Base-by-base conservation (phyloP, 2,797 vertebrate species). In the Semaprochilodus insignis region DNA sequence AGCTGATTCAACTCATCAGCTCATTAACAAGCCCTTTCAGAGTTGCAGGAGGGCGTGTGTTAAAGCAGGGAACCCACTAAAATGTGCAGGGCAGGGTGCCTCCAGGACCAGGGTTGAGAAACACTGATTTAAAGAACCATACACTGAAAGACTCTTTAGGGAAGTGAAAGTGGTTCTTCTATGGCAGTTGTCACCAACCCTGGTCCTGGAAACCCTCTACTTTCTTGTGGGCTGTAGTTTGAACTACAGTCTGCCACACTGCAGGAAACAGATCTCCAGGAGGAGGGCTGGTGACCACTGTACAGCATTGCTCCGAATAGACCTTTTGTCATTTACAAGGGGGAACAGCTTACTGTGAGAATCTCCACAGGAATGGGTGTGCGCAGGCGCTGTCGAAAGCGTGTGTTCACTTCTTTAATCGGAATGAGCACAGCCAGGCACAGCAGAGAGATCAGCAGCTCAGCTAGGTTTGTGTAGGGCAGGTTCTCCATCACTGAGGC, bases 301-400 rank as follows among this genome's bases (percentile, higher is more conserved):
- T 60, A 7, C 16, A 14, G 3, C 13, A 52, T 52, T 14, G 1
- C 6, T 60, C n/a, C n/a, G 31, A 31, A 31, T 3, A 31, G 31
- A 31, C 31, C 31, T 31, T 31, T 31, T 65, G 48, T 57, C 55
- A 8, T 40, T 19, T n/a, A 13, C 10, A 13, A 40, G 69, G 1
- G 21, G 44, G 23, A 27, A 52, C 27, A 0, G 89, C 94, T 89
- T 27, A 96, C 95, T n/a, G 90, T 95, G 82, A 96, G 90, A 80
- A 95, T 96, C 88, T 98, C 97, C 84, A 96, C 96, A 0, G 97
- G 97, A 77, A 98, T 97, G 1, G 96, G 97, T 2, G 95, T 96
- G 21, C 95, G 93, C 36, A 98, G 91, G 63, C 91, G 94, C 78
- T 94, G 91, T n/a, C 94, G 93, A 86, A 93, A 97, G n/a, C 96